Base-by-base conservation (phyloP, 2,113 vertebrate genomes). In the Hemicordylus capensis region DNA sequence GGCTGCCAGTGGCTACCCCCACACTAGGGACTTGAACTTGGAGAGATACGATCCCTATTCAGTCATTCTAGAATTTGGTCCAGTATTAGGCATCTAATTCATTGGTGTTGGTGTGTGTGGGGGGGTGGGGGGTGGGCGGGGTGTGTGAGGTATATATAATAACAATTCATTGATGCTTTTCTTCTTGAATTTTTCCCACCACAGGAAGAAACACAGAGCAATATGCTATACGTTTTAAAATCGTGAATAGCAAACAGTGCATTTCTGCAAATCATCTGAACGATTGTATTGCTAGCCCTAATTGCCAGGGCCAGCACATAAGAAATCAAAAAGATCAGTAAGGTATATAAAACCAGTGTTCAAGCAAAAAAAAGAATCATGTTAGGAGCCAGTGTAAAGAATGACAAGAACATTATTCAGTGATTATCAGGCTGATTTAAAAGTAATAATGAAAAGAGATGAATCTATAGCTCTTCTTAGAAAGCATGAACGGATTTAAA, bases 341-440 rank as follows among this genome's bases (percentile, higher is more conserved):
- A 85, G 48, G 48, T 83, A 39, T 0, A n/a, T 12, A 19, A 51
- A 81, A 76, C n/a, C 39, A 66, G 24, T 46, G 76, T 81, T 79
- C 74, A 89, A 14, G 3, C 76, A 75, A 83, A 79, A n/a, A n/a
- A 77, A 17, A 51, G 61, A 63, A 89, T 70, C 0, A 63, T 28
- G 79, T 31, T 67, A 90, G 28, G 51, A 86, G 59, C 9, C n/a
- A 80, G 6, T 19, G 26, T 9, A 70, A 42, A 81, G 1, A 86
- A 72, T 75, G 72, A 70, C 61, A 63, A 88, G 88, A 90, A 81
- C 63, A 73, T 20, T 75, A 6, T 66, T 28, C 39, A 85, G 58
- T 42, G 72, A 81, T 89, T 84, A 87, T 90, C 70, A 81, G 46
- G 20, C 42, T 83, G 66, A 90, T 86, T 85, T 90, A 89, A 22